phyloP scores from a whole-genome alignment of 2,888 invertebrate genomes.

The Pseudococcus viburni region DNA sequence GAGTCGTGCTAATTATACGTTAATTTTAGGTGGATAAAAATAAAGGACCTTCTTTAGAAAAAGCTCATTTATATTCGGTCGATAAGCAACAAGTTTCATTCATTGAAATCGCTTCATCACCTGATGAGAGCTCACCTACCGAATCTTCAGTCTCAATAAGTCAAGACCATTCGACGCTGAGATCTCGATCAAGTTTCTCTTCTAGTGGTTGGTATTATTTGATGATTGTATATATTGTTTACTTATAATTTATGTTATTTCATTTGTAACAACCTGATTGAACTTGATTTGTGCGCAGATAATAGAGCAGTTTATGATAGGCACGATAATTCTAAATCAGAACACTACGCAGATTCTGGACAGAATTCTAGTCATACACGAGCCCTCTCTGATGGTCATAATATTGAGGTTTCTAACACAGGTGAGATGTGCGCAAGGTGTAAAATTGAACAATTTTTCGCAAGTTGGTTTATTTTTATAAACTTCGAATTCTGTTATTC shows the following conservation, averaged over 20 bases:
- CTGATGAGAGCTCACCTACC: constrained; percentile 9
- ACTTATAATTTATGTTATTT: background rate
- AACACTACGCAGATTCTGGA: constrained; percentile 67
- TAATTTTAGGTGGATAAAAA: constrained; percentile 64
- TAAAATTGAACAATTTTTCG: background rate
- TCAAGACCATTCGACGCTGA: constrained; percentile 45
- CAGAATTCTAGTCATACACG: constrained; percentile 68
- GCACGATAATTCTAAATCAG: constrained; percentile 69
- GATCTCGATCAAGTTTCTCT: constrained; percentile 53
- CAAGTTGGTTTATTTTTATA: background rate
- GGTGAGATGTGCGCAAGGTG: background rate
- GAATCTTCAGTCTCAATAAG: background rate
- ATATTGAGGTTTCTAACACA: constrained; percentile 68
- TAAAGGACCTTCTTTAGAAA: constrained; percentile 74
- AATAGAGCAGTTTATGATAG: constrained; percentile 63
- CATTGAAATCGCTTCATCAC: constrained; percentile 74
- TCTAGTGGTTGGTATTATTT: background rate
- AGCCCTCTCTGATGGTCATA: constrained; percentile 69
- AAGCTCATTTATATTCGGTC: constrained; percentile 81
- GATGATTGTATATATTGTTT: background rate
- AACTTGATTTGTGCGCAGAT: background rate
- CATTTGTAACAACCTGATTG: background rate
- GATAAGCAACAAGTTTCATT: constrained; percentile 84
- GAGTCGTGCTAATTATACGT: background rate
- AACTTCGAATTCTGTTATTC: background rate